Conservation (phyloP, 2,113 vertebrate species). For the Ranitomeya variabilis region DNA sequence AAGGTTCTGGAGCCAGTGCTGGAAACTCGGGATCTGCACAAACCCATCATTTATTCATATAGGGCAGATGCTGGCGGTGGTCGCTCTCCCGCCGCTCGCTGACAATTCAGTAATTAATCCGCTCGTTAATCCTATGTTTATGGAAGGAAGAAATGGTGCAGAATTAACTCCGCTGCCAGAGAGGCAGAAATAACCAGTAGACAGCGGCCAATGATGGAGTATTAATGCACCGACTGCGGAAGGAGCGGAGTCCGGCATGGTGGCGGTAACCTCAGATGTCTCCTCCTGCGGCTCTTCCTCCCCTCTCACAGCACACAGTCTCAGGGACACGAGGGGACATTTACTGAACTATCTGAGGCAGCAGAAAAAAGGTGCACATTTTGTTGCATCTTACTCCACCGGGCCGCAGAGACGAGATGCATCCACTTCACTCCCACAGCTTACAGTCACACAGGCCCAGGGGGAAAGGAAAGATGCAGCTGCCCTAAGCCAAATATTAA, state of each 20-base stretch:
- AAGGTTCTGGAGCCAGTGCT: not conserved
- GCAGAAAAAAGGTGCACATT: no score
- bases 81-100: not conserved
- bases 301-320: not conserved
- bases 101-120: not conserved
- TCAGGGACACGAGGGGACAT: not conserved
- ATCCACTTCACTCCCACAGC: no score
- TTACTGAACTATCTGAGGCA: no score
- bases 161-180: not conserved
- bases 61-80: not conserved
- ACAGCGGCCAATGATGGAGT: not conserved
- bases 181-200: not conserved
- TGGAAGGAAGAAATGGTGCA: not conserved
- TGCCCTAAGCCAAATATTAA: no score
- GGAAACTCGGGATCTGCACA: not conserved
- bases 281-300: no score
- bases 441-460: no score
- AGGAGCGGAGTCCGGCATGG: no score
- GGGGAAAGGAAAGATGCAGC: no score
- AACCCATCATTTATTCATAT: conserved; percentile 19
- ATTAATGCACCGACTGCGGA: no score
- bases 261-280: no score
- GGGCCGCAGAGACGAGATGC: no score
- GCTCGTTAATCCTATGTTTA: not conserved
- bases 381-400: no score